These are phyloP conservation scores for Mionectes olivaceus DNA, from an alignment of 2,797 vertebrate genomes.

Conservation along the genomic window DNA sequence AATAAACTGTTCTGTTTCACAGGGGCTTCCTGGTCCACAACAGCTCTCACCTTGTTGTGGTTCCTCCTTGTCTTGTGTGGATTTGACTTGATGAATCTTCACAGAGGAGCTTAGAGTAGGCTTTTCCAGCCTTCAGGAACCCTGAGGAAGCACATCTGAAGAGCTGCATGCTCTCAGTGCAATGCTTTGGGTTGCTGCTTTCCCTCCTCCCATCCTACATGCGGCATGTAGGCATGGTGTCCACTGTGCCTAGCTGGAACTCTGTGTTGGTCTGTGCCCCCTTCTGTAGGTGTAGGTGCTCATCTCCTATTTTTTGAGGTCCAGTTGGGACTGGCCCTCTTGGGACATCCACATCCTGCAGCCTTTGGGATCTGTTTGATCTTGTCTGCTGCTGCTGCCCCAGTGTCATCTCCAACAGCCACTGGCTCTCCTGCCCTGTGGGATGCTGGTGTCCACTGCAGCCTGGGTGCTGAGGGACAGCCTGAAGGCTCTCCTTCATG, in stretches of 20 bases:
- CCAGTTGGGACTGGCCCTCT: neutral
- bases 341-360: neutral
- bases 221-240: neutral
- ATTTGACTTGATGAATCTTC: neutral
- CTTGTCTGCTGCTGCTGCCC: neutral
- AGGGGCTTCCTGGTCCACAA: neutral
- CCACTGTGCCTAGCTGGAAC: too few relatives aligned
- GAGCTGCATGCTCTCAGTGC: neutral
- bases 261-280: neutral
- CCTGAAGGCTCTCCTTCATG: neutral
- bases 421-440: neutral
- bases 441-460: neutral
- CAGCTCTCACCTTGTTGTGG: neutral
- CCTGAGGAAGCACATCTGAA: neutral
- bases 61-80: neutral
- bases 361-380: neutral
- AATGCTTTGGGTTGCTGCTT: neutral
- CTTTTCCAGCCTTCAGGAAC: neutral
- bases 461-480: neutral
- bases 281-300: neutral
- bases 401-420: neutral
- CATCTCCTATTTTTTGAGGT: neutral
- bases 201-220: neutral
- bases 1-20: constrained; percentile 21
- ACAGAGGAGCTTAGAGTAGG: neutral